These are phyloP conservation scores for Argopecten irradians DNA, from an alignment of 1,140 invertebrate genomes.

Conservation along the genomic window DNA sequence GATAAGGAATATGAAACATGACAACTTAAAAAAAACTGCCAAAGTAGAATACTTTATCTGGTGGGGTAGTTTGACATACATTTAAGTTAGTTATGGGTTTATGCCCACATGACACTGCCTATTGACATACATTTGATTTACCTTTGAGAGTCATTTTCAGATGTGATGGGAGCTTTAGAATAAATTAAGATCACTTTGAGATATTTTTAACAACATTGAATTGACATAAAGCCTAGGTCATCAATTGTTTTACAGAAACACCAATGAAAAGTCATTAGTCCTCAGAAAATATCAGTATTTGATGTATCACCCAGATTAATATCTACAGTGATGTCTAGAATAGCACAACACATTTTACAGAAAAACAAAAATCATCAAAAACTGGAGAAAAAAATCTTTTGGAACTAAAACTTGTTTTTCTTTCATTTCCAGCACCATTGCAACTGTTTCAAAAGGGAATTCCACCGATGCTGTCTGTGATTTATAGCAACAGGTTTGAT, in stretches of 20 bases:
- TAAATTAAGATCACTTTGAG: not conserved
- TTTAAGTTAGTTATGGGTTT: not conserved
- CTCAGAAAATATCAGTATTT: too few relatives aligned
- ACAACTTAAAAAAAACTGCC: not conserved
- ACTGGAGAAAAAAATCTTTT: not conserved
- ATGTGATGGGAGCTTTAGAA: not conserved
- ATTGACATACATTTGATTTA: not conserved
- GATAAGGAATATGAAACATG: too few relatives aligned
- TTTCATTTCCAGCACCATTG: not conserved
- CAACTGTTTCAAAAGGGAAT: not conserved
- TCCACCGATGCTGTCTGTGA: not conserved
- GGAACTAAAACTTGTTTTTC: conserved; percentile 22
- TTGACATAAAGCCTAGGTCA: too few relatives aligned
- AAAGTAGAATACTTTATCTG: not conserved
- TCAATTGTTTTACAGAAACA: too few relatives aligned
- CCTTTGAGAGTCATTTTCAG: not conserved
- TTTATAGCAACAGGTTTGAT: conserved; percentile 7
- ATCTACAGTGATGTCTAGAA: not conserved
- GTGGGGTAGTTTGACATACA: not conserved
- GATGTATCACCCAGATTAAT: too few relatives aligned
- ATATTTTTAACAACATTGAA: too few relatives aligned
- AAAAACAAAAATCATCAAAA: conserved; percentile 23
- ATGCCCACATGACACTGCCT: too few relatives aligned
- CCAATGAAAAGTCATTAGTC: too few relatives aligned
- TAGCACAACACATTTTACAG: not conserved